A percentile compares a stretch with the other conserved stretches of the same genome.
These are phyloP conservation scores for Brenthis daphne DNA, from an alignment of 2,888 invertebrate genomes.

Conservation along the genomic window DNA sequence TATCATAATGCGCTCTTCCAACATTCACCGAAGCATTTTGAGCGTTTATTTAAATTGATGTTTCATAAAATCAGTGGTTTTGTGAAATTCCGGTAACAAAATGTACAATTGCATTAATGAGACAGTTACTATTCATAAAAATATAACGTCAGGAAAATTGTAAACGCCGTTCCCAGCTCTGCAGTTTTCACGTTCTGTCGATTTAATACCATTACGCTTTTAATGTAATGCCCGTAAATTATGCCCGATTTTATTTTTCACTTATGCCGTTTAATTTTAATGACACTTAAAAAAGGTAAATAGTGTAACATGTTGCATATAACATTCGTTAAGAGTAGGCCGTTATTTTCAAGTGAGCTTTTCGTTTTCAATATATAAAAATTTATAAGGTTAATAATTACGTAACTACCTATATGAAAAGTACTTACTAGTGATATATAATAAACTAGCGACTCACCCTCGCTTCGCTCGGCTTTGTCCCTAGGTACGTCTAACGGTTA, in stretches of 20 bases:
- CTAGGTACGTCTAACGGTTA: too few relatives aligned
- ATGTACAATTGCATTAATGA: slow-evolving; percentile 55
- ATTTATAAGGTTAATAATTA: too few relatives aligned
- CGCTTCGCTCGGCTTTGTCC: too few relatives aligned
- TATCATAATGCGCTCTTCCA: slow-evolving; percentile 15
- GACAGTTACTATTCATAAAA: slow-evolving; percentile 56
- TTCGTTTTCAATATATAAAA: slow-evolving; percentile 2
- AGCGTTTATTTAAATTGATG: slow-evolving; percentile 37
- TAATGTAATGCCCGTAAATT: slow-evolving; percentile 50
- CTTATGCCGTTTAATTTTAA: slow-evolving; percentile 43
- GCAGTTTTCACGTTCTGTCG: slow-evolving; percentile 50
- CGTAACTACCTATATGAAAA: too few relatives aligned
- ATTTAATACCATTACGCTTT: slow-evolving; percentile 50
- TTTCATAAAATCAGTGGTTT: slow-evolving; percentile 40
- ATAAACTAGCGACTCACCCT: too few relatives aligned
- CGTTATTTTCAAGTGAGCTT: slow-evolving; percentile 7
- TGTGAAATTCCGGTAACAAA: slow-evolving; percentile 39
- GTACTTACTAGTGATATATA: too few relatives aligned
- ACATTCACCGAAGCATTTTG: slow-evolving; percentile 28
- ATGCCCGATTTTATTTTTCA: slow-evolving; percentile 48
- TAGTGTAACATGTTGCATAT: slow-evolving; percentile 16
- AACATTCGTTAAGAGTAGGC: slow-evolving; percentile 8
- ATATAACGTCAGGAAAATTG: slow-evolving; percentile 49
- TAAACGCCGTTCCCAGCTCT: slow-evolving; percentile 42
- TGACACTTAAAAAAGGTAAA: slow-evolving; percentile 32